phyloP scores from a whole-genome alignment of 2,113 vertebrate genomes.

The Lepisosteus osseus region DNA sequence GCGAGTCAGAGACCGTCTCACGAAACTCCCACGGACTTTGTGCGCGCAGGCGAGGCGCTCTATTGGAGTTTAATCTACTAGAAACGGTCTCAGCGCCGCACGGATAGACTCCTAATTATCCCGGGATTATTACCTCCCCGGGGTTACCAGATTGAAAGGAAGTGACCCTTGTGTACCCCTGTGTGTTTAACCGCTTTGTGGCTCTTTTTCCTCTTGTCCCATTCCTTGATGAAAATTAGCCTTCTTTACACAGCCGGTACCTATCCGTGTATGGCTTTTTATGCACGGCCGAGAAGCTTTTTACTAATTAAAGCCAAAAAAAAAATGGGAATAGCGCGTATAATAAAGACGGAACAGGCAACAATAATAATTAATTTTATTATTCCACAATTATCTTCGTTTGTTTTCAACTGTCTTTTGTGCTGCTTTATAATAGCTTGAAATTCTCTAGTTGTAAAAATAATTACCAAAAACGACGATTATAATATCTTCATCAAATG shows the following conservation, averaged over 20 bases:
- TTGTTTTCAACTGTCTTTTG: too few species aligned
- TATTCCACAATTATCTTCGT: too few species aligned
- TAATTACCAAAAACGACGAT: too few species aligned
- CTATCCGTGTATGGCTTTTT: background rate
- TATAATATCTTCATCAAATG: too few species aligned
- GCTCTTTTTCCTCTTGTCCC: background rate
- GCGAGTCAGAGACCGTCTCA: background rate
- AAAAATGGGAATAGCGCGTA: too few species aligned
- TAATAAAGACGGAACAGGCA: too few species aligned
- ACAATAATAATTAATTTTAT: too few species aligned
- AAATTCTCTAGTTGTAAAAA: too few species aligned
- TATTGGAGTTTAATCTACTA: conserved; percentile 15
- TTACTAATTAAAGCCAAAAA: too few species aligned
- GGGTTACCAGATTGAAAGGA: conserved; percentile 4
- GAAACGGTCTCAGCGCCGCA: conserved; percentile 10
- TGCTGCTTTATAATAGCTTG: too few species aligned
- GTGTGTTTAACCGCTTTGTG: conserved; percentile 2
- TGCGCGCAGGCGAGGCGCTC: background rate
- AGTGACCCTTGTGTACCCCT: conserved; percentile 4
- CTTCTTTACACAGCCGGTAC: background rate
- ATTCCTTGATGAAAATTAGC: too few species aligned
- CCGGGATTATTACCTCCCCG: conserved; percentile 11
- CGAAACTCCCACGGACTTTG: background rate
- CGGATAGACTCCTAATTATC: conserved; percentile 12
- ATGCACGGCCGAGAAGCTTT: too few species aligned